Conservation (phyloP, 1,140 invertebrate genomes). For the Drosophila jambulina region DNA sequence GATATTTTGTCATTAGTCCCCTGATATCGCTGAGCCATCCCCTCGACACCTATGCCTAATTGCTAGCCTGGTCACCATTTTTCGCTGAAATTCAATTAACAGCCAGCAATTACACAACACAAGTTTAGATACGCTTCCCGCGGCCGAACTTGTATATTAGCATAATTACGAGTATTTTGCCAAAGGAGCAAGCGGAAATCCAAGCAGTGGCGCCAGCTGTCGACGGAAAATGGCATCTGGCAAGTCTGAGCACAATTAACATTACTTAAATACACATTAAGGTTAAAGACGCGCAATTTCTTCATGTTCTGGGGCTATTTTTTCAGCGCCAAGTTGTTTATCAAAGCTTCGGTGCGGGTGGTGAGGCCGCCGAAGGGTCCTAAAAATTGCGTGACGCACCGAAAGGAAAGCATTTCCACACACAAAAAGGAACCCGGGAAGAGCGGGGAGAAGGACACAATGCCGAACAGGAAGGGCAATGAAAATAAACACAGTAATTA, state of each 20-base stretch:
- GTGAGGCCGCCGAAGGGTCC: conserved; percentile 26
- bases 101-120: conserved; percentile 59
- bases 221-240: conserved; percentile 57
- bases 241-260: conserved; percentile 73
- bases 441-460: conserved; percentile 25
- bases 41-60: conserved; percentile 31
- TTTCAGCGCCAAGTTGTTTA: conserved; percentile 66
- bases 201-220: conserved; percentile 44
- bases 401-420: conserved; percentile 67
- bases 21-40: neutral
- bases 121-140: conserved; percentile 62
- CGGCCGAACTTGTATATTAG: conserved; percentile 50
- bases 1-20: neutral
- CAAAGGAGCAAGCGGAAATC: conserved; percentile 9
- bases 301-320: conserved; percentile 79
- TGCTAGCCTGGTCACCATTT: conserved; percentile 31
- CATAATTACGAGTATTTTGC: conserved; percentile 70
- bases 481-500: conserved; percentile 85
- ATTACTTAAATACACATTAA: conserved; percentile 84
- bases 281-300: conserved; percentile 82
- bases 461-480: conserved; percentile 75
- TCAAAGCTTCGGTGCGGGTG: conserved; percentile 34
- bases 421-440: neutral
- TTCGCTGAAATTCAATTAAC: conserved; percentile 69
- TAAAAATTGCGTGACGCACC: conserved; percentile 79